Conservation (phyloP, 2,888 invertebrate genomes). For the Siphonodentalium dalli region DNA sequence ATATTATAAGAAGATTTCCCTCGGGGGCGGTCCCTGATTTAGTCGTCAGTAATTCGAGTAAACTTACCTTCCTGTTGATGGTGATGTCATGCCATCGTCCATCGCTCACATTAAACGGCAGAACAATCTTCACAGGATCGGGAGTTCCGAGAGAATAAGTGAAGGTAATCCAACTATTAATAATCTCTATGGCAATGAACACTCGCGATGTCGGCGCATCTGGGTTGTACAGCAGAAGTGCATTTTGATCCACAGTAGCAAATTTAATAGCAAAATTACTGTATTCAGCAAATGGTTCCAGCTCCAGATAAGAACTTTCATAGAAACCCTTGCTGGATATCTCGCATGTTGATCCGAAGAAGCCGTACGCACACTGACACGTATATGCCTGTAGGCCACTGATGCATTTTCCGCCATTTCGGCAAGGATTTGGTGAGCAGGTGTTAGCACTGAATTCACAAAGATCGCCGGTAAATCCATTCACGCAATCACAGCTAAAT, state of each 20-base stretch:
- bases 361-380: conserved; percentile 81
- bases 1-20: neutral
- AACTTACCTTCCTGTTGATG: conserved; percentile 47
- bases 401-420: conserved; percentile 45
- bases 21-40: too few species aligned
- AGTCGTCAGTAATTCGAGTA: too few species aligned
- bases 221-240: conserved; percentile 89
- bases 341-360: conserved; percentile 89
- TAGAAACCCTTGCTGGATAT: conserved; percentile 88
- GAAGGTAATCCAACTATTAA: conserved; percentile 84
- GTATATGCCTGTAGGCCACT: conserved; percentile 74
- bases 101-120: conserved; percentile 76
- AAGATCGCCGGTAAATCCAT: conserved; percentile 47
- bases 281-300: conserved; percentile 79
- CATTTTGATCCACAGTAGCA: conserved; percentile 84
- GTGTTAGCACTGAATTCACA: conserved; percentile 43
- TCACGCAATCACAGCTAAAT: conserved; percentile 47
- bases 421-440: conserved; percentile 48
- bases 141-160: conserved; percentile 78
- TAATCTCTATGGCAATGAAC: conserved; percentile 88
- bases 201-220: conserved; percentile 81
- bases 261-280: conserved; percentile 91
- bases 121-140: conserved; percentile 79
- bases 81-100: conserved; percentile 90
- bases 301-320: conserved; percentile 88